Evolutionary conservation across 1,140 invertebrate species (phyloP).

Genomic region (Bombus picipes): DNA sequence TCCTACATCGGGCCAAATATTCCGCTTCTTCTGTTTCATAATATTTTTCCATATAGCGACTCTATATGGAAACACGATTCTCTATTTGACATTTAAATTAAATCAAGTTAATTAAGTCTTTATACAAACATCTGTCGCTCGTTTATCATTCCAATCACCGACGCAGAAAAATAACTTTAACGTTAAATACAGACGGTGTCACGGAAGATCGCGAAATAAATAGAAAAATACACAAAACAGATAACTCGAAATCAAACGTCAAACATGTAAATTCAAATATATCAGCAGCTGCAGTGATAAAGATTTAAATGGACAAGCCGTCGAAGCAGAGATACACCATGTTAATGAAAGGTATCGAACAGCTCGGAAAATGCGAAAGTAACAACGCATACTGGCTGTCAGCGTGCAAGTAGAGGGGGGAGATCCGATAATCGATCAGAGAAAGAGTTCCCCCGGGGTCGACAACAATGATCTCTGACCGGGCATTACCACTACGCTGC

Average conservation of each 20-base stretch:
- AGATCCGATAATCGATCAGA: conserved; percentile 27
- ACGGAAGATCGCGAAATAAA: not conserved
- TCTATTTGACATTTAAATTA: not conserved
- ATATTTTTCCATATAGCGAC: too few species aligned
- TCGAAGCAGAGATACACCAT: too few species aligned
- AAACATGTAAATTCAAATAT: too few species aligned
- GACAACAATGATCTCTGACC: conserved; percentile 33
- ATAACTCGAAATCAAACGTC: not conserved
- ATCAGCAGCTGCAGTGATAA: too few species aligned
- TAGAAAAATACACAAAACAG: not conserved
- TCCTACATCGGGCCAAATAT: not conserved
- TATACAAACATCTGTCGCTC: not conserved
- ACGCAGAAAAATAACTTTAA: too few species aligned
- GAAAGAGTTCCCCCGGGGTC: not conserved
- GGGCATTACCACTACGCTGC: not conserved
- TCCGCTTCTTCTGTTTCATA: too few species aligned
- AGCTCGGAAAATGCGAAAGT: not conserved
- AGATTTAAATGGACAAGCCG: too few species aligned
- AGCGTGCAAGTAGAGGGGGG: not conserved
- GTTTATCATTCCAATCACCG: not conserved
- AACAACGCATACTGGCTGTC: too few species aligned
- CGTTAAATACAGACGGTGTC: too few species aligned
- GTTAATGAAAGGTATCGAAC: not conserved
- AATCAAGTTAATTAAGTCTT: too few species aligned
- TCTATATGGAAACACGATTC: not conserved